Conservation (phyloP, 1,140 invertebrate species). For the Antheraea mylitta region DNA sequence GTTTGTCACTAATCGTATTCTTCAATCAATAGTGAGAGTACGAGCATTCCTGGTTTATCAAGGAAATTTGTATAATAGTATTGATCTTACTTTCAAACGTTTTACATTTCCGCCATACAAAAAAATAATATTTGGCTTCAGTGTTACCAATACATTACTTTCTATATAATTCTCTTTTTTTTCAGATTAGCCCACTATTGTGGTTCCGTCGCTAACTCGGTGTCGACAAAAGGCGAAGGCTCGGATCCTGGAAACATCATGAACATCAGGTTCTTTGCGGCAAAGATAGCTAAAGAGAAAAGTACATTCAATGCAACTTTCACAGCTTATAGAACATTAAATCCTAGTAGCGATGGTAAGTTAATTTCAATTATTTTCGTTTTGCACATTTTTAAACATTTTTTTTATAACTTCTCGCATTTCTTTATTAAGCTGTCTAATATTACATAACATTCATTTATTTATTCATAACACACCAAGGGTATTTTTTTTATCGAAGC, state of each 20-base stretch:
- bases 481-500: too few relatives aligned
- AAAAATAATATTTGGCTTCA: too few relatives aligned
- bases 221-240: constrained; percentile 46
- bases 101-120: too few relatives aligned
- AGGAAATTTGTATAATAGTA: too few relatives aligned
- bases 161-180: not conserved
- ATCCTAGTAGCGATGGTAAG: constrained; percentile 49
- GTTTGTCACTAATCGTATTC: too few relatives aligned
- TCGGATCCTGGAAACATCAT: constrained; percentile 49
- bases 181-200: constrained; percentile 57
- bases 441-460: too few relatives aligned
- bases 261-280: constrained; percentile 50
- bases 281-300: constrained; percentile 29
- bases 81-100: too few relatives aligned
- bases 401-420: too few relatives aligned
- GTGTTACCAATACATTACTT: not conserved
- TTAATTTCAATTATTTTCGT: constrained; percentile 4
- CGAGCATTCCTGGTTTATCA: too few relatives aligned
- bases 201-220: constrained; percentile 59
- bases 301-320: constrained; percentile 48
- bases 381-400: not conserved
- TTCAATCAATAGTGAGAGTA: too few relatives aligned
- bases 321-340: constrained; percentile 50
- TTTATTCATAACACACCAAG: too few relatives aligned
- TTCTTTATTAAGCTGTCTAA: too few relatives aligned